Conservation (phyloP, 2,888 invertebrate species). For the Amphiduros pacificus region DNA sequence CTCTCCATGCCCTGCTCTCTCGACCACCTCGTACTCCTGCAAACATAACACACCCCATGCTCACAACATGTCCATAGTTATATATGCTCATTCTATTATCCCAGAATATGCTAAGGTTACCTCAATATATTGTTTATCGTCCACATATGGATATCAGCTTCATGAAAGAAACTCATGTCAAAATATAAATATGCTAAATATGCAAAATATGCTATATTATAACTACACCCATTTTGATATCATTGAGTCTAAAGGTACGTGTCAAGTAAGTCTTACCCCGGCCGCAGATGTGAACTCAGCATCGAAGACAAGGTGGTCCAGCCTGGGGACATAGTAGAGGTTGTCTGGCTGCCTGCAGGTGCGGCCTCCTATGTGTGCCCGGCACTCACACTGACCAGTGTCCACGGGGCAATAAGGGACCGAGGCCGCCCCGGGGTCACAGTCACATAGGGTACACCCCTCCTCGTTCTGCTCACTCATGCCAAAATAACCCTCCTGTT, state of each 20-base stretch:
- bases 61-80: no score
- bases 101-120: no score
- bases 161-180: no score
- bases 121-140: no score
- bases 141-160: no score
- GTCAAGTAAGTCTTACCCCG: no score
- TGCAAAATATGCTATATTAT: no score
- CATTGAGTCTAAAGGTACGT: no score
- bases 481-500: constrained; percentile 31
- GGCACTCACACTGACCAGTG: constrained; percentile 34
- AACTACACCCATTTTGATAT: no score
- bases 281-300: constrained; percentile 32
- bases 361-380: constrained; percentile 28
- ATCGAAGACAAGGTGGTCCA: constrained; percentile 36
- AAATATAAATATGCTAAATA: no score
- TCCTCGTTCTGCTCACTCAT: constrained; percentile 28
- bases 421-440: constrained; percentile 34
- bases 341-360: constrained; percentile 28
- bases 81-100: no score
- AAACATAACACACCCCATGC: no score
- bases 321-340: constrained; percentile 33
- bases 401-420: constrained; percentile 27
- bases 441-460: constrained; percentile 38
- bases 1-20: constrained; percentile 34
- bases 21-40: constrained; percentile 17